Conservation (phyloP, 2,888 invertebrate species). For the Eremobia ochroleuca region DNA sequence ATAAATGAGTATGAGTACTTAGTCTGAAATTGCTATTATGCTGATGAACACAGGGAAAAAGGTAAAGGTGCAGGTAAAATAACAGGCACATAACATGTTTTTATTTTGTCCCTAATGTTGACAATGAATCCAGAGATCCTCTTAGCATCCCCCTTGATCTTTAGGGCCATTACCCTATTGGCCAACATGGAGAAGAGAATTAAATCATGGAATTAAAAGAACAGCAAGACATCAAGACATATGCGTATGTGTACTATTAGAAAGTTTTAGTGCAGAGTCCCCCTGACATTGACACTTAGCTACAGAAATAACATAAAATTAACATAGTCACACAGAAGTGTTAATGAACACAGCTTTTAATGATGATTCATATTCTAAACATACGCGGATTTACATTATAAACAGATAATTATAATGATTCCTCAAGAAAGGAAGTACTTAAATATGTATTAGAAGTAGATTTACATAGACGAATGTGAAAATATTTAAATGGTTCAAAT, state of each 20-base stretch:
- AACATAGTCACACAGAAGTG: slow-evolving; percentile 42
- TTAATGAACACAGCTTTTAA: slow-evolving; percentile 42
- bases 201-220: not conserved
- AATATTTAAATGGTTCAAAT: slow-evolving; percentile 51
- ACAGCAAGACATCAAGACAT: not conserved
- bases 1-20: not conserved
- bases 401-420: slow-evolving; percentile 52
- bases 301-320: slow-evolving; percentile 44
- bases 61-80: not conserved
- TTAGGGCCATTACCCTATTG: not conserved
- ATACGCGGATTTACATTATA: slow-evolving; percentile 54
- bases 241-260: not conserved
- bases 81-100: not conserved
- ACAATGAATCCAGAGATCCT: not conserved
- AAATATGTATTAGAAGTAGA: slow-evolving; percentile 39
- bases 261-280: slow-evolving; percentile 8
- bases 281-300: slow-evolving; percentile 49
- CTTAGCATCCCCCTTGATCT: not conserved
- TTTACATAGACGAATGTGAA: slow-evolving; percentile 50
- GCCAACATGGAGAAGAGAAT: not conserved
- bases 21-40: not conserved
- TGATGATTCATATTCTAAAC: slow-evolving; percentile 55
- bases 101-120: not conserved
- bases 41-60: not conserved
- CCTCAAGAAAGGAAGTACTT: slow-evolving; percentile 50